Evolutionary conservation across 2,113 vertebrate species (phyloP), one percentile per base, ranked within the genome.

Genomic region (Narcine bancroftii): DNA sequence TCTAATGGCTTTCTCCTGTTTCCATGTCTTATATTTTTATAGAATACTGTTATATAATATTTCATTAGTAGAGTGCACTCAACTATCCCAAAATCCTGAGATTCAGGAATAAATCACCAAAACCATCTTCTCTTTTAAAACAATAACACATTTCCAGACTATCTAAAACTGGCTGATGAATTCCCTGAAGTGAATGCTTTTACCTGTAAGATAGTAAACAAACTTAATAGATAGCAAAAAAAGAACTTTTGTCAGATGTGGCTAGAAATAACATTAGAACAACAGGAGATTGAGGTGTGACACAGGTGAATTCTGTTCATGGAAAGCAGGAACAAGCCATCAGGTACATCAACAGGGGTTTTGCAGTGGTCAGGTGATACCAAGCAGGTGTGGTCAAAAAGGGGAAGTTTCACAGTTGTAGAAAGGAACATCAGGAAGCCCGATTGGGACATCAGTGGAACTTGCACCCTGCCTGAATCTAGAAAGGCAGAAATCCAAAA

Each of bases 361-460:
- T 50, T 45, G 50, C 45, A 33, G 24, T 81, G 47, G 26, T 50
- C 45, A 29, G 45, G 47, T 26, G 24, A 26, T 26, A 79, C 1
- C 9, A 6, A 98, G 98, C 4, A 98, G 0, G 98, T 99, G 93
- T 99, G 99, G 98, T 95, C 95, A 0, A 99, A 99, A 98, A 93
- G 98, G 99, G 0, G 98, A 99, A 93, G 93, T 99, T 75, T 97
- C 98, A 0, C 98, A 98, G 87, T 96, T 99, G 63, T 94, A 96
- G 5, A 99, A 99, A 92, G 98, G 99, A 93, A 99, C 99, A 98
- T 96, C 97, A 0, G 98, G 98, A 65, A 95, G 98, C 65, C 99
- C 99, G 4, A 99, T 98, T 0, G 96, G 98, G 53, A 99, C 97
- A 0, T 95, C 99, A 0, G 96, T 98, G 0, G 98, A 99, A 94